Base-by-base conservation (phyloP, 2,797 vertebrate genomes). In the Parauchenoglanis ngamensis region DNA sequence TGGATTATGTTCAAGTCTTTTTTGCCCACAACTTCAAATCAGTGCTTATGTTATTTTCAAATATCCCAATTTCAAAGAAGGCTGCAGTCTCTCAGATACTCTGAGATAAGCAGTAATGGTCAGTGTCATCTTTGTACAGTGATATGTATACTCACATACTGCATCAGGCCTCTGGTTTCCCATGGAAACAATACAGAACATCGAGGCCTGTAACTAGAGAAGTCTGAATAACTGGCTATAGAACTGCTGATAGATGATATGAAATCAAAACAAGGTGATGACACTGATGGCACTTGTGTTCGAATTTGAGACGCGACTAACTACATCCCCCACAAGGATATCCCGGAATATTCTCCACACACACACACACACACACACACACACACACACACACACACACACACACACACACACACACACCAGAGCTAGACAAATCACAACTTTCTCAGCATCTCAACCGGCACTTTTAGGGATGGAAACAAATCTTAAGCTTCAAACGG, bases 261-360 rank as follows among this genome's bases (percentile, higher is more conserved):
- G 95, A 94, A 95, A 95, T 95, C 93, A 93, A 94, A 96, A 95
- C 94, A 95, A 95, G 95, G 95, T 94, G 96, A 95, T 94, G 95
- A 96, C 95, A 96, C 94, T 91, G 93, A 94, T 93, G 94, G 92
- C 94, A 94, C 94, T 95, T 94, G 93, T 93, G 94, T 93, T 93
- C 75, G 92, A 95, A 94, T 92, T 90, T 90, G 93, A 94, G 93
- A 94, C 89, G 91, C 91, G 90, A 92, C 78, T 72, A 67, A 73
- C 40, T 57, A 70, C 78, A 46, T 72, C 90, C 54, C 78, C 87
- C 86, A 57, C 73, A 40, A 72, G 80, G 84, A 85, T 67, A 85
- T 81, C 82, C 87, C 40, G 28, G 35, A 87, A 79, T 35, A 15
- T 56, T 76, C 61, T 70, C 44, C 56, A 56, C 84, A 76, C 31